Evolutionary conservation across 2,888 invertebrate species (phyloP), one percentile per base, ranked within the genome.

Genomic region (Cheilosia scutellata): DNA sequence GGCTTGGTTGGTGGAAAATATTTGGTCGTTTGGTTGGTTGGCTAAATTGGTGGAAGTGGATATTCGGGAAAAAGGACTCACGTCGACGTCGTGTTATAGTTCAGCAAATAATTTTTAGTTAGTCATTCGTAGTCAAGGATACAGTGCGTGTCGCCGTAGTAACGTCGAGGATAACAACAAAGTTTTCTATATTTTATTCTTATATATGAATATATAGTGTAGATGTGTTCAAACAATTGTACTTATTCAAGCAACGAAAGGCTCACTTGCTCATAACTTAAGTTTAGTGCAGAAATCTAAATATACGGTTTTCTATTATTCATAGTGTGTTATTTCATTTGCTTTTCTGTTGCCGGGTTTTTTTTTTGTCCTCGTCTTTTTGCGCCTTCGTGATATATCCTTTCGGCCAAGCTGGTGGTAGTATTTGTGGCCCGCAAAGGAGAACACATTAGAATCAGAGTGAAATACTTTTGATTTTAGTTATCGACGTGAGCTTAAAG

Each of bases 41-140:
- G 80, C 70, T 78, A 53, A 51, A 68, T 75, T 78, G 84, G 80
- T 86, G 71, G 84, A 82, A 86, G 88, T 87, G 86, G 83, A 72
- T 80, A 82, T 84, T 86, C 80, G 84, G 47, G 33, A 74, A 78
- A 47, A 76, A 86, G 86, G 86, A 86, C 86, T 82, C 80, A 75
- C 75, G 70, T 29, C 75, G 70, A 87, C 87, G 88, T 88, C 87
- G 87, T 88, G 76, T 74, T 87, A 74, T 87, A 88, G 87, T 88
- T 88, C 89, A 88, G 89, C 91, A 92, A 92, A 91, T 92, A 91
- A 91, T 91, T 91, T 91, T 91, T 90, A 91, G 92, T 92, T 92
- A 92, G 92, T 92, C 91, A 90, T 88, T 90, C 91, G 92, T 92
- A 90, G 92, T 89, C 92, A 92, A 92, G 92, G 92, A 92, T 92